These are phyloP conservation scores for Caenorhabditis afra DNA, from an alignment of 2,888 invertebrate species.

Conservation along the genomic window DNA sequence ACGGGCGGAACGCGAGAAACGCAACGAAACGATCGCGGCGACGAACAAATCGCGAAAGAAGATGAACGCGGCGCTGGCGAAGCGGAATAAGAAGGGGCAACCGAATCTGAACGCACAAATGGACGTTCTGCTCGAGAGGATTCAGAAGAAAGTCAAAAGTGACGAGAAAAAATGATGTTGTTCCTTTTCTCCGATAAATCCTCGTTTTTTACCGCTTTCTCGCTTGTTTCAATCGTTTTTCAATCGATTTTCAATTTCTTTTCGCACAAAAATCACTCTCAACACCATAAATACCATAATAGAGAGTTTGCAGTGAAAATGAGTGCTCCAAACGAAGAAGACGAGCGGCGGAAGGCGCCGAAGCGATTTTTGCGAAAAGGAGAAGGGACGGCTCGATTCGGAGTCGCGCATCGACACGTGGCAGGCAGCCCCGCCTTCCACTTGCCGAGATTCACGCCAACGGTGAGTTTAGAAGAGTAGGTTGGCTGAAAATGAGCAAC, in stretches of 20 bases:
- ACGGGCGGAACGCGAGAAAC: constrained; percentile 53
- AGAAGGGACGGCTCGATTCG: constrained; percentile 49
- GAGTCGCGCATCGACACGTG: neutral
- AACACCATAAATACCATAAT: too few species aligned
- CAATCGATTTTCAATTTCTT: neutral
- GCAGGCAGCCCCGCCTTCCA: constrained; percentile 15
- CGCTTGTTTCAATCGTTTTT: neutral
- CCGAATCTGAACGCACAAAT: constrained; percentile 76
- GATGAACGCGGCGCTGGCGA: constrained; percentile 73
- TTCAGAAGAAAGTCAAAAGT: constrained; percentile 63
- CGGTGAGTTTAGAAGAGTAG: too few species aligned
- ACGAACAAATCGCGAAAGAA: constrained; percentile 66
- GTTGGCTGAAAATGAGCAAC: too few species aligned
- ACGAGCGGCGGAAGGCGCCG: neutral
- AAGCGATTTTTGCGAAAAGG: constrained; percentile 45
- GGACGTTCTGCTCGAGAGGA: constrained; percentile 71
- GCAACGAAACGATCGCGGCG: constrained; percentile 61
- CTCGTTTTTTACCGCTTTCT: neutral
- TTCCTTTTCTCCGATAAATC: neutral
- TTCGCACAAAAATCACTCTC: neutral
- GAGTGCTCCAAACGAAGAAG: neutral
- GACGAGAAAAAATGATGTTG: constrained; percentile 16
- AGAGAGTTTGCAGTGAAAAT: neutral
- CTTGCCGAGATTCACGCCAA: constrained; percentile 44
- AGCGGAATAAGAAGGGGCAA: constrained; percentile 74